Base-by-base conservation (phyloP, 2,888 invertebrate genomes). In the Sesamia inferens region DNA sequence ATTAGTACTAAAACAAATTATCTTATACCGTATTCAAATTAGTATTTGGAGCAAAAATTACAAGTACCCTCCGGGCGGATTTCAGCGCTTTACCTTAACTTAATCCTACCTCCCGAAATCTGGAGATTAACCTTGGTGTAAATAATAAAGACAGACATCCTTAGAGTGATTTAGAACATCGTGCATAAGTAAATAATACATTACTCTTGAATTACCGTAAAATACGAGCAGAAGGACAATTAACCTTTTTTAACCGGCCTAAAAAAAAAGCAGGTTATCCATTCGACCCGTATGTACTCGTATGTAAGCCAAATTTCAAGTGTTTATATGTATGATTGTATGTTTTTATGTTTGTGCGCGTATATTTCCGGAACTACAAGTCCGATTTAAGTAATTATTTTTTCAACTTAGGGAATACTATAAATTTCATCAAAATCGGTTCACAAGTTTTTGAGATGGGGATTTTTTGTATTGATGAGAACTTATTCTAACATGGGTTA, bases 81-180 rank as follows among this genome's bases (percentile, higher is more conserved):
- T 79, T 66, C 42, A 62, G 58, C 69, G 62, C 22, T 57, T 57
- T 57, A 11, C 31, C 39, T 44, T 13, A 42, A 58, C 66, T 67
- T 75, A 69, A 66, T 66, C 44, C 55, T 11, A 24, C 54, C 71
- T 69, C 58, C 73, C 64, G 42, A 74, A 74, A 59, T 48, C 59
- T 67, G 65, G 59, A 80, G 71, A 75, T 77, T 64, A 31, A 80
- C 73, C 58, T 59, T 39, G 59, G 31, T 64, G 67, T 82, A 71
- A 79, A 83, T 82, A 76, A 83, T 83, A 68, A 65, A 83, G 51
- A 63, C 47, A 82, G 69, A 58, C 69, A 79, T 58, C 69, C 80
- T 74, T 83, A 61, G 71, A 69, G 74, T 77, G 80, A 83, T 82
- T 83, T 74, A 80, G 79, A 71, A 73, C 79, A 44, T 54, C 57